Evolutionary conservation across 2,888 invertebrate genomes (phyloP).

Genomic region (Notodonta dromedarius): DNA sequence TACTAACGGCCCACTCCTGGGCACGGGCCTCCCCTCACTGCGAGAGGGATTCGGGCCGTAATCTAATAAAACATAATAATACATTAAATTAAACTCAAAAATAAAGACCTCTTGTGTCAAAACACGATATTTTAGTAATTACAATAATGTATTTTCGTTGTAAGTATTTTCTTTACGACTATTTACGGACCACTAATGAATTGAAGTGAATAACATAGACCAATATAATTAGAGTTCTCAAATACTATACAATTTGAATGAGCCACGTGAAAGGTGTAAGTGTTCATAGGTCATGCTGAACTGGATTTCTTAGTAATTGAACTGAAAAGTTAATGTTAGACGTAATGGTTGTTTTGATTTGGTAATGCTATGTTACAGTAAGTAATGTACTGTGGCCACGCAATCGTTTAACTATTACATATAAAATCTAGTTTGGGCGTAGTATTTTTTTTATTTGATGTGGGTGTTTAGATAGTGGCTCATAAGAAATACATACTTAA

Average conservation of each 20-base stretch:
- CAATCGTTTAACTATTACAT: conserved; percentile 9
- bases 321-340: conserved; percentile 23
- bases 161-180: not conserved
- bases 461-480: too few species aligned
- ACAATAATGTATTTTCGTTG: not conserved
- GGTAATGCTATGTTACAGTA: conserved; percentile 23
- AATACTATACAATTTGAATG: conserved; percentile 8
- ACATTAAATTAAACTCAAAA: not conserved
- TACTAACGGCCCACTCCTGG: too few species aligned
- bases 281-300: conserved; percentile 11
- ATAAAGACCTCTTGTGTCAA: not conserved
- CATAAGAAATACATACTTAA: too few species aligned
- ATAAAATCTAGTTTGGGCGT: too few species aligned
- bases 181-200: conserved; percentile 10
- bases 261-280: conserved; percentile 6
- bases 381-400: conserved; percentile 31
- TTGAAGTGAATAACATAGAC: conserved; percentile 10
- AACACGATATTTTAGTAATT: not conserved
- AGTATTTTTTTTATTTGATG: too few species aligned
- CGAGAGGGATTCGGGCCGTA: too few species aligned
- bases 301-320: conserved; percentile 22
- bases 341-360: conserved; percentile 24
- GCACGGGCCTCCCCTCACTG: too few species aligned
- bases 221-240: conserved; percentile 10
- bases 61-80: too few species aligned